Evolutionary conservation across 1,140 invertebrate genomes (phyloP), one percentile per base, ranked within the genome.

Genomic region (Drosophila pachea): DNA sequence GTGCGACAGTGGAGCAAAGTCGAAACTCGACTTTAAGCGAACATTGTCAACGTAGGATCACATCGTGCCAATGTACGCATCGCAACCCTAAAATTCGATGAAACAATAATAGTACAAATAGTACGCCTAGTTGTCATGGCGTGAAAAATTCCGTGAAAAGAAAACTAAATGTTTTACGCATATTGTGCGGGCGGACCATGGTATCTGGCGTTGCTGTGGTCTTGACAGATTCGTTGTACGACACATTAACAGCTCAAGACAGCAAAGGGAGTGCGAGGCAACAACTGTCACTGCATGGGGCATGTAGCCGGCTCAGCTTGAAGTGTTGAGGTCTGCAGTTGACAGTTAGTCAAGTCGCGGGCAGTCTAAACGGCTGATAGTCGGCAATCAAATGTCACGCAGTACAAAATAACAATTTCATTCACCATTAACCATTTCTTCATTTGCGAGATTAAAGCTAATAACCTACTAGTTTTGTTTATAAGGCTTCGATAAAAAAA

Each of bases 301-400:
- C 35, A 42, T 32, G 35, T 4, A 32, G 3, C 58, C 32, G 42
- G 35, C 12, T 32, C 32, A 33, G 22, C 52, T 49, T 62, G 50
- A 63, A 68, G 36, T 68, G 60, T 55, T 55, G 66, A 56, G 33
- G 14, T 33, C 43, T 49, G 11, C 9, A 42, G 40, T 42, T 55
- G 43, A 45, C 68, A 70, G 43, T 47, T 29, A 60, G 43, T 62
- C 49, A 62, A 40, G 31, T 40, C 14, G 14, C 8, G n/a, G 43
- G 33, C 36, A 42, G 38, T 22, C 22, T 22, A 22, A 22, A n/a
- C n/a, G 68, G 14, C 64, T 63, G 78, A 66, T 70, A 74, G 48
- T 49, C 72, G 75, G 78, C 74, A 78, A 82, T 82, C 75, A 82
- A 82, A 72, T 84, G 78, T 75, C 75, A 71, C 71, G 50, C 74